These are phyloP conservation scores for sheep (Ovis aries) DNA, from an alignment of 2,113 vertebrate genomes.

Conservation along the genomic window ARS-UI_Ramb_v3.0 NC_056072.1:30106501-30107000, in stretches of 20 bases:
- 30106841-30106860: constrained; percentile 26
- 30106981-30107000: background rate
- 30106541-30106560: background rate
- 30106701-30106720: background rate
- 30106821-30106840: constrained; percentile 36
- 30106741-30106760: background rate
- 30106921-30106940: background rate
- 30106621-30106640: constrained; percentile 40
- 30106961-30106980: background rate
- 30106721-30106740: background rate
- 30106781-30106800: constrained; percentile 4
- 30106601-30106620: background rate
- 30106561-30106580: background rate
- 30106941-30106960: background rate
- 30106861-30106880: background rate
- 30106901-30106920: constrained; percentile 6
- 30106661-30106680: constrained; percentile 29
- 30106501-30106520: background rate
- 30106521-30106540: constrained; percentile 9
- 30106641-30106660: constrained; percentile 36
- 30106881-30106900: constrained; percentile 27
- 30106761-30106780: background rate
- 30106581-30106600: background rate
- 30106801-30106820: constrained; percentile 27
- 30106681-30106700: constrained; percentile 52